phyloP scores from a whole-genome alignment of 2,888 invertebrate species.

The Hecatera dysodea region DNA sequence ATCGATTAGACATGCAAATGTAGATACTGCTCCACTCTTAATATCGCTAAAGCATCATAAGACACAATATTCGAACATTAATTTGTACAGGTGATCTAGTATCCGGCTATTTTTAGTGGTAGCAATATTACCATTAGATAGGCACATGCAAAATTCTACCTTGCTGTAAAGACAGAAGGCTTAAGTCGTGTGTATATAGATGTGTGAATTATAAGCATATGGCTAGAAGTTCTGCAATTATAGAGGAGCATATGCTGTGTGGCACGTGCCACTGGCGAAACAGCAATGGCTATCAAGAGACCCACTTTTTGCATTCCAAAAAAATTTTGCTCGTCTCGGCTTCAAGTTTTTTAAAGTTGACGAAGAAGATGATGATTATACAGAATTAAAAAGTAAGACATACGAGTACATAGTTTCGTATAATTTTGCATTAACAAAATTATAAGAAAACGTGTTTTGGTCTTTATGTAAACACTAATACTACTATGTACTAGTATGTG shows the following conservation, averaged over 20 bases:
- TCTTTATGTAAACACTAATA: no score
- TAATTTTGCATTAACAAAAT: no score
- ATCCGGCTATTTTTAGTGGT: constrained; percentile 52
- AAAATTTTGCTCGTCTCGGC: constrained; percentile 19
- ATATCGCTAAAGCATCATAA: constrained; percentile 50
- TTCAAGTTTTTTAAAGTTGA: constrained; percentile 9
- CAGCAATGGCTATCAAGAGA: constrained; percentile 52
- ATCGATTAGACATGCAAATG: constrained; percentile 52
- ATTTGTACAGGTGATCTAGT: constrained; percentile 65
- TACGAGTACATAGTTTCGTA: no score
- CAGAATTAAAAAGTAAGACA: no score
- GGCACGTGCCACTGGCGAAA: constrained; percentile 77
- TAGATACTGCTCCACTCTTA: constrained; percentile 20
- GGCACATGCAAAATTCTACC: constrained; percentile 51
- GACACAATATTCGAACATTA: constrained; percentile 61
- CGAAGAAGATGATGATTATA: constrained; percentile 18
- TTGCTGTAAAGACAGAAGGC: constrained; percentile 7
- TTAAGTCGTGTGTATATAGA: not conserved
- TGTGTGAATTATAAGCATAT: constrained; percentile 66
- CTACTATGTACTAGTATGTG: no score
- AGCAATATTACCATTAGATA: constrained; percentile 15
- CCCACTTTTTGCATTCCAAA: constrained; percentile 38
- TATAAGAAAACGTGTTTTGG: no score
- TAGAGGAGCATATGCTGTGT: constrained; percentile 74
- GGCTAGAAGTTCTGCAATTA: constrained; percentile 77